Evolutionary conservation across 2,797 vertebrate species (phyloP).

Genomic region (Periophthalmus magnuspinnatus): DNA sequence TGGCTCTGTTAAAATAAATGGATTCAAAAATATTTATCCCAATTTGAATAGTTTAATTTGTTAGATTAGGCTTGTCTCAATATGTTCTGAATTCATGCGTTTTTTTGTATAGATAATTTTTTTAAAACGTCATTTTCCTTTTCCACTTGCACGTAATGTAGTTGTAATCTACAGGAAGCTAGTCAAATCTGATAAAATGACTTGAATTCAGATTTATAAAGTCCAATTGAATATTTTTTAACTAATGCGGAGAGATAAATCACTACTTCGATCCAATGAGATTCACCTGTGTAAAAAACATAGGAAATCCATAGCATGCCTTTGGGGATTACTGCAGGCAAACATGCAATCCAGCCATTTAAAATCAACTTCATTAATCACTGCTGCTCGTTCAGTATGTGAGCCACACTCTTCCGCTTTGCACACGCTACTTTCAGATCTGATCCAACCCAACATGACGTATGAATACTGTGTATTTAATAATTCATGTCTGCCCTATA

Average conservation of each 20-base stretch:
- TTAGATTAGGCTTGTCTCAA: too few relatives aligned
- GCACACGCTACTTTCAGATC: not conserved
- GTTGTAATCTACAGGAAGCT: too few relatives aligned
- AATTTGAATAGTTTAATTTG: too few relatives aligned
- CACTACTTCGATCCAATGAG: not conserved
- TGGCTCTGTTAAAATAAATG: not conserved
- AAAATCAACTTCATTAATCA: not conserved
- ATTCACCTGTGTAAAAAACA: slow-evolving; percentile 4
- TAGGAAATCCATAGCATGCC: slow-evolving; percentile 14
- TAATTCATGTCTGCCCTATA: slow-evolving; percentile 43
- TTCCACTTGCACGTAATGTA: too few relatives aligned
- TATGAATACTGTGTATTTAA: slow-evolving; percentile 47
- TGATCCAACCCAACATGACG: slow-evolving; percentile 8
- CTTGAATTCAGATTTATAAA: too few relatives aligned
- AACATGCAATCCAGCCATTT: slow-evolving; percentile 1
- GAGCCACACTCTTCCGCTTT: not conserved
- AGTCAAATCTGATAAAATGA: too few relatives aligned
- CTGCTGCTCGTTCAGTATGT: not conserved
- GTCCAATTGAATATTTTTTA: too few relatives aligned
- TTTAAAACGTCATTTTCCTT: too few relatives aligned
- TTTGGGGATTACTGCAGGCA: not conserved
- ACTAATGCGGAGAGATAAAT: not conserved
- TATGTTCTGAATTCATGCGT: too few relatives aligned
- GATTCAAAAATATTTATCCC: too few relatives aligned
- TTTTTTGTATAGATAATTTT: too few relatives aligned